Evolutionary conservation across 2,888 invertebrate species (phyloP).

Genomic region (Archips xylosteana): DNA sequence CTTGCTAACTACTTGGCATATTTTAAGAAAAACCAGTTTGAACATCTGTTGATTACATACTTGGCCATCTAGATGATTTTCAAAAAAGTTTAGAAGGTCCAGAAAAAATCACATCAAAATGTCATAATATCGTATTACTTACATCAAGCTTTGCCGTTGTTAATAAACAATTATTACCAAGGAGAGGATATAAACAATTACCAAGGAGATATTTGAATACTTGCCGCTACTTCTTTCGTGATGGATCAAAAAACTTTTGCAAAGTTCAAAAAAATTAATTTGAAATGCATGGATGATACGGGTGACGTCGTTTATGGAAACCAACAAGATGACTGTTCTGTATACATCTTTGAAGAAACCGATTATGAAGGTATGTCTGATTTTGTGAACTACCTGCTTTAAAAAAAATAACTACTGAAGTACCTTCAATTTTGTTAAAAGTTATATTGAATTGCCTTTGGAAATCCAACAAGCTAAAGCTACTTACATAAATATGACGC

Average conservation of each 20-base stretch:
- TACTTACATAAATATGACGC: no score
- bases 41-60: background rate
- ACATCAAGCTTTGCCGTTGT: conserved; percentile 24
- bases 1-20: no score
- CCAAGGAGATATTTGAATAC: conserved; percentile 39
- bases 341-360: conserved; percentile 35
- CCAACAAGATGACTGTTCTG: conserved; percentile 22
- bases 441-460: background rate
- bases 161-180: conserved; percentile 40
- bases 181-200: conserved; percentile 45
- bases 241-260: conserved; percentile 38
- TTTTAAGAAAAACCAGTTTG: background rate
- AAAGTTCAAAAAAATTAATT: conserved; percentile 39
- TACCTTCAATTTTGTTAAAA: background rate
- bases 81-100: conserved; percentile 3
- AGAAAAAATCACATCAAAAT: conserved; percentile 8
- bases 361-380: conserved; percentile 32
- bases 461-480: no score
- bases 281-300: conserved; percentile 31
- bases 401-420: background rate
- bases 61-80: conserved; percentile 48
- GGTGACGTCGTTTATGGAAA: conserved; percentile 21
- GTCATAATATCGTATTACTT: conserved; percentile 20
- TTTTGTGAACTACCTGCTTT: background rate
- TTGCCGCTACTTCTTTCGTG: conserved; percentile 37